Evolutionary conservation across 2,888 invertebrate species (phyloP).

Genomic region (Oligia strigilis): DNA sequence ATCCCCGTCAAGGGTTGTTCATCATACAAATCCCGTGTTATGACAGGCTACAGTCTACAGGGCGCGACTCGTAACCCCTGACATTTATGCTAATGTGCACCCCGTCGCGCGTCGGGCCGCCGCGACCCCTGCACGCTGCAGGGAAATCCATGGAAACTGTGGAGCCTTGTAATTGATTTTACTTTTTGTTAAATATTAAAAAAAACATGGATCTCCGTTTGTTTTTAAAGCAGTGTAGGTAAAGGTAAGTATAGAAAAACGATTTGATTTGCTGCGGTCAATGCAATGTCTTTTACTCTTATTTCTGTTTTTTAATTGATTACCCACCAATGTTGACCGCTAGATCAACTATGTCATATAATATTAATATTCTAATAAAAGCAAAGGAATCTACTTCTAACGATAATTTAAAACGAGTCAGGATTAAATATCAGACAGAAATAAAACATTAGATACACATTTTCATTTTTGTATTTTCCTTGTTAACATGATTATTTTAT

Average conservation of each 20-base stretch:
- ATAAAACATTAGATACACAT: background rate
- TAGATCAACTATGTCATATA: background rate
- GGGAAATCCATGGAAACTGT: background rate
- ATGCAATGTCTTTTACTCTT: background rate
- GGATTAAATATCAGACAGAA: constrained; percentile 10
- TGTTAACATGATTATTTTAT: background rate
- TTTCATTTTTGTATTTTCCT: background rate
- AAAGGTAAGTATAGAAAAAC: background rate
- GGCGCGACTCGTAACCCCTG: constrained; percentile 48
- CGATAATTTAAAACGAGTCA: constrained; percentile 4
- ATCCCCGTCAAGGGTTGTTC: constrained; percentile 33
- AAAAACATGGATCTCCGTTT: background rate
- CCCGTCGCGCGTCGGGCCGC: constrained; percentile 32
- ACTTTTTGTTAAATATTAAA: background rate
- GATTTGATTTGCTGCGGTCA: background rate
- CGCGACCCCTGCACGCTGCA: constrained; percentile 20
- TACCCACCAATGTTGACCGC: background rate
- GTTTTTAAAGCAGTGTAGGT: background rate
- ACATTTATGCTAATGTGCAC: constrained; percentile 64
- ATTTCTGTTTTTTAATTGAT: background rate
- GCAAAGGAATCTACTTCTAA: background rate
- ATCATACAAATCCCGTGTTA: constrained; percentile 53
- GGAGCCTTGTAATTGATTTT: background rate
- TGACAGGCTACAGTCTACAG: constrained; percentile 40
- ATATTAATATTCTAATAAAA: constrained; percentile 9